A percentile compares a stretch with the other conserved stretches of the same genome.
phyloP scores from a whole-genome alignment of 2,797 vertebrate species.

The Pagetopsis macropterus region DNA sequence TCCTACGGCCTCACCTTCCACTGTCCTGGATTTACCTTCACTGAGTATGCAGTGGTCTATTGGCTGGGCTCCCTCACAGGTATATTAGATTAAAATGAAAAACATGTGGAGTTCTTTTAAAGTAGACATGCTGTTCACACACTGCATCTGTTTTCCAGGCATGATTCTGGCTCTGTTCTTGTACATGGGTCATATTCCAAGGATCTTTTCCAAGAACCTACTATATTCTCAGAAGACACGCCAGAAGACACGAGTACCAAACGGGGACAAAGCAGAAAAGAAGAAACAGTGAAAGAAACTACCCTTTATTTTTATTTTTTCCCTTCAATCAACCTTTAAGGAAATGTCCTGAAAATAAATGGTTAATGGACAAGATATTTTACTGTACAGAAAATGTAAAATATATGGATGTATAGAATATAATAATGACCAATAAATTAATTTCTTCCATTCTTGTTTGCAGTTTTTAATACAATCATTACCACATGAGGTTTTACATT shows the following conservation, averaged over 20 bases:
- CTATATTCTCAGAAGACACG: conserved; percentile 88
- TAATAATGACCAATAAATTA: neutral
- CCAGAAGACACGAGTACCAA: conserved; percentile 77
- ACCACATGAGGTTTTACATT: neutral
- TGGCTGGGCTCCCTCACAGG: conserved; percentile 89
- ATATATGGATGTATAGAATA: neutral
- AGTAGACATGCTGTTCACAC: conserved; percentile 4
- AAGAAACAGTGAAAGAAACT: conserved; percentile 64
- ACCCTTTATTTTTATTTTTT: neutral
- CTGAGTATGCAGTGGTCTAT: conserved; percentile 88
- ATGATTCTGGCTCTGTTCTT: conserved; percentile 88
- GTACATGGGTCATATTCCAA: conserved; percentile 88
- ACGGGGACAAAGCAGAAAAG: conserved; percentile 75
- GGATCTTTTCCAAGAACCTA: conserved; percentile 90
- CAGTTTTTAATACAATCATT: conserved; percentile 11
- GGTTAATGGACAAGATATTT: neutral
- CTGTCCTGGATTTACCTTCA: conserved; percentile 86
- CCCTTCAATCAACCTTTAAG: neutral
- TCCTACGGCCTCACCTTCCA: conserved; percentile 87
- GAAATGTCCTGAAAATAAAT: conserved; percentile 4
- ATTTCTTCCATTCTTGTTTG: neutral
- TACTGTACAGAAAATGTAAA: conserved; percentile 25
- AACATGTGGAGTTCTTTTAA: neutral
- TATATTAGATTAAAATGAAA: conserved; percentile 56
- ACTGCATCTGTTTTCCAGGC: conserved; percentile 77